Conservation (phyloP, 2,888 invertebrate species). For the Tenthredo scrophulariae region DNA sequence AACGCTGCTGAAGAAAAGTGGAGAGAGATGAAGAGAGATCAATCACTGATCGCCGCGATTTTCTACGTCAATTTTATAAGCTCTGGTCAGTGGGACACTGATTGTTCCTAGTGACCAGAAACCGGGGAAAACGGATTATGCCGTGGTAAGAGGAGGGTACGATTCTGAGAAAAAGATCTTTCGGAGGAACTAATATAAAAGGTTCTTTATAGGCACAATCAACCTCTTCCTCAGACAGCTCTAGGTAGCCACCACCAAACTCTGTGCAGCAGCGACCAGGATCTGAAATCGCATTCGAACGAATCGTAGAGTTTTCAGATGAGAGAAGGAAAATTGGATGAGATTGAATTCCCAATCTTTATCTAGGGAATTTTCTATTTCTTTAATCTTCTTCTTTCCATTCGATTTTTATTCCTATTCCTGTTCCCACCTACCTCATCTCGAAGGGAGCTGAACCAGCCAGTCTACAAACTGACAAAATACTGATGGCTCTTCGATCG, state of each 20-base stretch:
- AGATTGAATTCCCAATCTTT: slow-evolving; percentile 29
- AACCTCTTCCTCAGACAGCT: not conserved
- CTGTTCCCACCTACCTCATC: no score
- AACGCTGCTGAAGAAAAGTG: not conserved
- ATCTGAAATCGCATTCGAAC: not conserved
- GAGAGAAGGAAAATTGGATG: slow-evolving; percentile 32
- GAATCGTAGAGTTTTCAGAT: slow-evolving; percentile 18
- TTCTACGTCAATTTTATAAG: slow-evolving; percentile 32
- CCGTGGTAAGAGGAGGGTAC: not conserved
- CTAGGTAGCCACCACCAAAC: not conserved
- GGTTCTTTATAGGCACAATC: slow-evolving; percentile 39
- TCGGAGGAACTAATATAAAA: slow-evolving; percentile 38
- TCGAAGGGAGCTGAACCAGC: no score
- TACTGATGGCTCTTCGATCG: not conserved
- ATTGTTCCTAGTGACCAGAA: not conserved
- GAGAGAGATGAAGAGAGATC: not conserved
- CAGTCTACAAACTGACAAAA: not conserved
- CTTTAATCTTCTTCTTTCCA: not conserved
- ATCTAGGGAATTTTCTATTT: not conserved
- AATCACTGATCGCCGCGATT: slow-evolving; percentile 16
- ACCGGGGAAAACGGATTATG: not conserved
- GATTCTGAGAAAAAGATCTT: slow-evolving; percentile 22
- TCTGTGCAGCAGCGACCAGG: not conserved
- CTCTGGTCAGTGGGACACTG: not conserved
- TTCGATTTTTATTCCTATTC: not conserved